Evolutionary conservation across 2,888 invertebrate species (phyloP).

Genomic region (Lasioglossum malachurum): DNA sequence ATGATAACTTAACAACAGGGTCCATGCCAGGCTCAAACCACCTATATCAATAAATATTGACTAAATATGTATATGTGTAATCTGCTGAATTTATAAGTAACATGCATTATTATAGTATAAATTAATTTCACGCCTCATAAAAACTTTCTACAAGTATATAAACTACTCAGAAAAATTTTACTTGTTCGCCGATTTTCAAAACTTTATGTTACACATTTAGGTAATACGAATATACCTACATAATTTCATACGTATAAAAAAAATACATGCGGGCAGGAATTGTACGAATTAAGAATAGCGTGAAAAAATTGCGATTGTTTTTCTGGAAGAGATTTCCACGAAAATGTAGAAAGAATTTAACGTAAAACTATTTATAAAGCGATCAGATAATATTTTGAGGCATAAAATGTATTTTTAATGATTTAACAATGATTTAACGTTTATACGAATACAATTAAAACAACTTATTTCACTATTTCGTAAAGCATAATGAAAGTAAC

Average conservation of each 20-base stretch:
- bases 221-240: neutral
- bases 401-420: neutral
- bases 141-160: neutral
- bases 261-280: neutral
- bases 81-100: constrained; percentile 10
- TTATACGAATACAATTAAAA: neutral
- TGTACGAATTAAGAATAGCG: neutral
- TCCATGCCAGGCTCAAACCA: constrained; percentile 87
- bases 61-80: constrained; percentile 34
- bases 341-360: neutral
- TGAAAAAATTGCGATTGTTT: neutral
- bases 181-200: neutral
- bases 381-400: neutral
- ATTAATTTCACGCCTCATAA: neutral
- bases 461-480: too few species aligned
- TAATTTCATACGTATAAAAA: neutral
- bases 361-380: neutral
- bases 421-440: neutral
- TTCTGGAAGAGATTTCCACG: neutral
- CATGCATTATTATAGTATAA: constrained; percentile 6
- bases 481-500: neutral
- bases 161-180: neutral
- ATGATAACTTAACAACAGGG: constrained; percentile 86
- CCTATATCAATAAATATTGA: constrained; percentile 79
- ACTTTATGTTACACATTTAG: neutral